These are phyloP conservation scores for Drosophila prosaltans DNA, from an alignment of 1,140 invertebrate genomes.

Conservation along the genomic window DNA sequence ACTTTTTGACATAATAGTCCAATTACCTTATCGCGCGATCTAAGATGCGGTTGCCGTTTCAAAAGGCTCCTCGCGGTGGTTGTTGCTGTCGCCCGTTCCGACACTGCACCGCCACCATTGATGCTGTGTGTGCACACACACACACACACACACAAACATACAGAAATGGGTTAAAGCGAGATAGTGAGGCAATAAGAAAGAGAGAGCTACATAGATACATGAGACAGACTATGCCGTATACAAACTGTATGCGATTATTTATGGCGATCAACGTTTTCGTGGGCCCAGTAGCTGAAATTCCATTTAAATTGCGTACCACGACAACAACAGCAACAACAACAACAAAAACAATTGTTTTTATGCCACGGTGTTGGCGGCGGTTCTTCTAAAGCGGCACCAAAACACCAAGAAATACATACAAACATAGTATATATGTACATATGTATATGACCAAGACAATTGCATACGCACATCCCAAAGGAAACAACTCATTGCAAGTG, in stretches of 20 bases:
- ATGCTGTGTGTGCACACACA: slow-evolving; percentile 16
- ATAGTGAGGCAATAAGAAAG: too few species aligned
- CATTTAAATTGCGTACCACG: slow-evolving; percentile 78
- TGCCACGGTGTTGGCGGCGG: slow-evolving; percentile 73
- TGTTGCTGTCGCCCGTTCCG: slow-evolving; percentile 32
- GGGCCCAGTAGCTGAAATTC: slow-evolving; percentile 76
- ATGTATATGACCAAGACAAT: too few species aligned
- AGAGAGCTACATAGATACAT: background rate
- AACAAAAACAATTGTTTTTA: slow-evolving; percentile 67
- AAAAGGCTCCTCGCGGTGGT: slow-evolving; percentile 37
- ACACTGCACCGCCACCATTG: slow-evolving; percentile 60
- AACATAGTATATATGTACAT: background rate
- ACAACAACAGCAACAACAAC: slow-evolving; percentile 48
- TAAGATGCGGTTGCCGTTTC: slow-evolving; percentile 75
- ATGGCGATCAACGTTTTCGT: slow-evolving; percentile 71
- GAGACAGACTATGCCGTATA: background rate
- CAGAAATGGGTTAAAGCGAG: background rate
- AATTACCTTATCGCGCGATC: slow-evolving; percentile 83
- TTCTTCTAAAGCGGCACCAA: slow-evolving; percentile 66
- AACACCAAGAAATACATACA: slow-evolving; percentile 30
- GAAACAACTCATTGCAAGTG: too few species aligned
- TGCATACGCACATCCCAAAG: too few species aligned
- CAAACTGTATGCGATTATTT: slow-evolving; percentile 67
- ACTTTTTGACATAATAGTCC: slow-evolving; percentile 83
- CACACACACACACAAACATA: background rate